Evolutionary conservation across 1,140 invertebrate species (phyloP).

Genomic region (Bombus fervidus): DNA sequence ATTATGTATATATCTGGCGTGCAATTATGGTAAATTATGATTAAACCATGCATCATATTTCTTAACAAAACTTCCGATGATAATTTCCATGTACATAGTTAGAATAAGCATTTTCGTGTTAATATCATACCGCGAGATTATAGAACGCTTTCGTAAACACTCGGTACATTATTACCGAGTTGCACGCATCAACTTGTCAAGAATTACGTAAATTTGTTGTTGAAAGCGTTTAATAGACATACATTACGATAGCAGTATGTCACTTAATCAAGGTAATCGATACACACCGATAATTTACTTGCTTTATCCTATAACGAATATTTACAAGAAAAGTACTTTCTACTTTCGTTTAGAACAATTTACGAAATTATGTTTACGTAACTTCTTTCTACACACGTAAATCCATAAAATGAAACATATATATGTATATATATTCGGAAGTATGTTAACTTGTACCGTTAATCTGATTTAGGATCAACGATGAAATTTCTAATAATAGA

Average conservation of each 20-base stretch:
- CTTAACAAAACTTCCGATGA: constrained; percentile 29
- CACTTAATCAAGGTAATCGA: not conserved
- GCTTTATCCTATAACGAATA: not conserved
- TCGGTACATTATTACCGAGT: constrained; percentile 18
- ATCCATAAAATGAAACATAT: not conserved
- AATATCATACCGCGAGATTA: not conserved
- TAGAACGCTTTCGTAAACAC: constrained; percentile 35
- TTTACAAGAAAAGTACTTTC: not conserved
- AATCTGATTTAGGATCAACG: not conserved
- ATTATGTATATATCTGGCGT: not conserved
- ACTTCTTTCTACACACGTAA: accelerated
- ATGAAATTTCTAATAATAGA: not conserved
- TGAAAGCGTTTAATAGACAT: constrained; percentile 24
- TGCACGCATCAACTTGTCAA: constrained; percentile 9
- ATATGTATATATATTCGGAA: no score
- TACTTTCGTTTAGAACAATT: not conserved
- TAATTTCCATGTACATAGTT: constrained; percentile 40
- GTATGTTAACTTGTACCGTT: not conserved
- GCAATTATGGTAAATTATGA: constrained; percentile 40
- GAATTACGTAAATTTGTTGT: constrained; percentile 23
- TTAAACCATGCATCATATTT: constrained; percentile 36
- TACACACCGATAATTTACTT: not conserved
- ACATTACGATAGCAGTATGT: not conserved
- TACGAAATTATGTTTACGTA: not conserved
- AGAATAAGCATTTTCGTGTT: constrained; percentile 34